Base-by-base conservation (phyloP, 2,888 invertebrate species). In the Exephanes ischioxanthus region DNA sequence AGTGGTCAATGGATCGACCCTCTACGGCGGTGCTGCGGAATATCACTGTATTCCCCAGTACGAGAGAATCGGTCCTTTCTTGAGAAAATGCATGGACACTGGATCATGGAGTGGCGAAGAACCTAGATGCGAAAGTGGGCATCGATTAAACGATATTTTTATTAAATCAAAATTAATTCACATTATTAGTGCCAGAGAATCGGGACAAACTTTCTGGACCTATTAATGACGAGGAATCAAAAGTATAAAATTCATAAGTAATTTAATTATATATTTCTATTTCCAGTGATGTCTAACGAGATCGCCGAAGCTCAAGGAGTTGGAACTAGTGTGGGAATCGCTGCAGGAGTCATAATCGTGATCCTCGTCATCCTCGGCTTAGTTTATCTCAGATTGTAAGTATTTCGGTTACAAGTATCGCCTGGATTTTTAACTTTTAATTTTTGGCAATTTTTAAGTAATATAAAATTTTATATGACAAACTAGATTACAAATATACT, bases 1-100 rank as follows among this genome's bases (percentile, higher is more conserved):
- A 89, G 96, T 98, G 51, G 96, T 98, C 82, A 98, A 98, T 92
- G 97, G 97, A 71, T 97, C 97, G 0, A 98, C 97, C 0, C 95
- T 96, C 0, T 98, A 97, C 93, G 97, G 97, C 45, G 97, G 97
- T 77, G 97, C 97, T 0, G 97, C 98, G 0, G 98, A 98, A 92
- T 98, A 98, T 93, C 98, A 98, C 92, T 98, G 98, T 92, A 94
- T 98, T 80, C 98, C 98, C 2, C 97, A 97, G 90, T 98, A 95
- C 94, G 97, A 97, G 91, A 95, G 98, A 11, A 96, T 97, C 0
- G 98, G 98, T 0, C 97, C 97, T 0, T 97, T 97, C 93, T 94
- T 98, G 26, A 95, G 98, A 83, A 97, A 97, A 92, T 98, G 98
- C 92, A 95, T 96, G 94, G 97, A 97, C 80, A 97, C 97, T 85